Conservation (phyloP, 2,113 vertebrate genomes). For the Leiothrix lutea region DNA sequence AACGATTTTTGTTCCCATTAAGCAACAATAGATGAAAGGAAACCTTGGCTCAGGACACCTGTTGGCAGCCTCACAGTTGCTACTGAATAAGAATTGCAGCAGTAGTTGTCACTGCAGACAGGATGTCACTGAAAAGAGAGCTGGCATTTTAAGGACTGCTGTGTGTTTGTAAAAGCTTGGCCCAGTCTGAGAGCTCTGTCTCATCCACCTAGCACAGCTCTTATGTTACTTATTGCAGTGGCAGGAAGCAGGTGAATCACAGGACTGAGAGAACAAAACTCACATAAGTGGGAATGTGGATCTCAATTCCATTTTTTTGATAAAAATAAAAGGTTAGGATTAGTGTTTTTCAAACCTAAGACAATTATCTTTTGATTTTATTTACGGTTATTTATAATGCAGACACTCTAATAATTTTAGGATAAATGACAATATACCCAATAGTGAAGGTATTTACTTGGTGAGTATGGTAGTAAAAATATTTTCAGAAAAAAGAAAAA, state of each 20-base stretch:
- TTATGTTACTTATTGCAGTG: background rate
- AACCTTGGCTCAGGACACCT: slow-evolving; percentile 20
- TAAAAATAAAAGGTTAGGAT: background rate
- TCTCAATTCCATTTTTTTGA: background rate
- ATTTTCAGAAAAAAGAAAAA: background rate
- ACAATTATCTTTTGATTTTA: background rate
- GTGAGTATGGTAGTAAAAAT: background rate
- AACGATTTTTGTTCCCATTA: slow-evolving; percentile 59
- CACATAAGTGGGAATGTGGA: background rate
- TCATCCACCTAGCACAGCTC: background rate
- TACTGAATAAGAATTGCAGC: slow-evolving; percentile 9
- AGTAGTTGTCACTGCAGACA: background rate
- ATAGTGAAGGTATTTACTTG: background rate
- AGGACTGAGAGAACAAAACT: background rate
- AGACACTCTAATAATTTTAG: background rate
- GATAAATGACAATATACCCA: background rate
- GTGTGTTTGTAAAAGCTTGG: background rate
- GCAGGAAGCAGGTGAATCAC: background rate
- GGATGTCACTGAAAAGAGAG: background rate
- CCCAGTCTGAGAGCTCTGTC: background rate
- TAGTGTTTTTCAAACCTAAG: background rate
- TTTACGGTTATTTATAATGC: background rate
- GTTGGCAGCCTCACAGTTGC: slow-evolving; percentile 28
- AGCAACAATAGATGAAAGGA: slow-evolving; percentile 33
- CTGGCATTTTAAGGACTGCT: slow-evolving; percentile 33